phyloP scores from a whole-genome alignment of 2,888 invertebrate genomes.

The Lithophane socia region DNA sequence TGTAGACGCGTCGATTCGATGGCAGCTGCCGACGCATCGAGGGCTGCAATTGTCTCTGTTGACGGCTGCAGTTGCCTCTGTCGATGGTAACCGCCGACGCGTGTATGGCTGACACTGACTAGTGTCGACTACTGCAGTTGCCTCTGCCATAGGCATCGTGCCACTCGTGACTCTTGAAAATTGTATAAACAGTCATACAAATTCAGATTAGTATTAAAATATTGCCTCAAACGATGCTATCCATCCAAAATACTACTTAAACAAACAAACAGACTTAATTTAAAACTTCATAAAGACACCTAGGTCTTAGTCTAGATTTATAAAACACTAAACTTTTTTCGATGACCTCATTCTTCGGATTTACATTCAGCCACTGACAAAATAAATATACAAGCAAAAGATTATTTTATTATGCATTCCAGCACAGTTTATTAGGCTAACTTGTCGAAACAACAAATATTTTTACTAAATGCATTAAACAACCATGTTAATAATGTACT shows the following conservation, averaged over 20 bases:
- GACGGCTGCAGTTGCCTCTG: too few relatives aligned
- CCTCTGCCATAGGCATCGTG: too few relatives aligned
- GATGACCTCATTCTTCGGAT: constrained; percentile 36
- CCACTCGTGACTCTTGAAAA: not conserved
- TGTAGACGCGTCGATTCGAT: too few relatives aligned
- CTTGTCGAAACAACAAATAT: constrained; percentile 51
- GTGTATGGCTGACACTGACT: too few relatives aligned
- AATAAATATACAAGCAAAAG: constrained; percentile 56
- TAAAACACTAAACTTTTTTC: constrained; percentile 26
- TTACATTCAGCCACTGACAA: constrained; percentile 28
- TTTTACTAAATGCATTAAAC: constrained; percentile 54
- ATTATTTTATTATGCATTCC: constrained; percentile 51
- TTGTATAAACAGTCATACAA: not conserved
- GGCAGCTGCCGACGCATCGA: too few relatives aligned
- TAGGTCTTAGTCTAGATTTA: constrained; percentile 42
- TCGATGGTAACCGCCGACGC: too few relatives aligned
- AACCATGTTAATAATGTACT: constrained; percentile 54
- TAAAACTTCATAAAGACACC: constrained; percentile 21
- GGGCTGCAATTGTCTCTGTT: too few relatives aligned
- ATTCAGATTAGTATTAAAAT: not conserved
- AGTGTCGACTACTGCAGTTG: too few relatives aligned
- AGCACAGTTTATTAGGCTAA: constrained; percentile 48
- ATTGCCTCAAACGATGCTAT: not conserved
- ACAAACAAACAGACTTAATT: constrained; percentile 10
- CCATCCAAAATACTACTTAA: not conserved